phyloP scores from a whole-genome alignment of 2,888 invertebrate species.

The Gordius sp. region DNA sequence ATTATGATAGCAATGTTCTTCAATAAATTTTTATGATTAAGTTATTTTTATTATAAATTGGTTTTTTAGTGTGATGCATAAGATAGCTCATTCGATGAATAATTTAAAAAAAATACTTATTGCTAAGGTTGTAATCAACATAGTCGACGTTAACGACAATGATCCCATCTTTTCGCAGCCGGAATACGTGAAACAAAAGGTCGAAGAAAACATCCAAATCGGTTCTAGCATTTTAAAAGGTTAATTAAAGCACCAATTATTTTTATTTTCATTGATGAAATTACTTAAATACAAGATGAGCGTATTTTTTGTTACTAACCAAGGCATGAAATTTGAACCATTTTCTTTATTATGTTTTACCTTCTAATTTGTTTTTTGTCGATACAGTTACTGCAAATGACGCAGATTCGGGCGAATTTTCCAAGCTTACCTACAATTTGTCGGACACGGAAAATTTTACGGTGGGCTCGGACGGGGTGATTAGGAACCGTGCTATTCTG shows the following conservation, averaged over 20 bases:
- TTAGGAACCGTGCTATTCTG: slow-evolving; percentile 27
- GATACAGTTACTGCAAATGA: slow-evolving; percentile 18
- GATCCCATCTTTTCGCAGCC: slow-evolving; percentile 16
- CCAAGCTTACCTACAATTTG: slow-evolving; percentile 1
- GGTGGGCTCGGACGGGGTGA: slow-evolving; percentile 18
- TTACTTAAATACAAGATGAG: neutral
- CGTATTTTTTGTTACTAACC: neutral
- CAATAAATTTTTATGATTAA: too few species aligned
- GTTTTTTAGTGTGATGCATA: too few species aligned
- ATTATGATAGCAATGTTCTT: too few species aligned
- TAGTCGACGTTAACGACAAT: slow-evolving; percentile 9
- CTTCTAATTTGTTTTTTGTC: too few species aligned
- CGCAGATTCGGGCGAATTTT: slow-evolving; percentile 17
- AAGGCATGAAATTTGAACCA: neutral
- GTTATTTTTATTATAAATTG: too few species aligned
- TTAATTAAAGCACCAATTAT: slow-evolving; percentile 14
- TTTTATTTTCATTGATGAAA: slow-evolving; percentile 10
- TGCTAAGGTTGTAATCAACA: neutral
- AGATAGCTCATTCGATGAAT: too few species aligned
- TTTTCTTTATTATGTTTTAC: too few species aligned
- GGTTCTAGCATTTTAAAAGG: slow-evolving; percentile 16
- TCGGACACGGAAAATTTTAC: slow-evolving; percentile 19
- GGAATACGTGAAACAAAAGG: slow-evolving; percentile 18
- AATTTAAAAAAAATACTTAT: too few species aligned
- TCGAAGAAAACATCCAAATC: slow-evolving; percentile 17